Conservation (phyloP, 2,797 vertebrate genomes). For the Clamator glandarius region DNA sequence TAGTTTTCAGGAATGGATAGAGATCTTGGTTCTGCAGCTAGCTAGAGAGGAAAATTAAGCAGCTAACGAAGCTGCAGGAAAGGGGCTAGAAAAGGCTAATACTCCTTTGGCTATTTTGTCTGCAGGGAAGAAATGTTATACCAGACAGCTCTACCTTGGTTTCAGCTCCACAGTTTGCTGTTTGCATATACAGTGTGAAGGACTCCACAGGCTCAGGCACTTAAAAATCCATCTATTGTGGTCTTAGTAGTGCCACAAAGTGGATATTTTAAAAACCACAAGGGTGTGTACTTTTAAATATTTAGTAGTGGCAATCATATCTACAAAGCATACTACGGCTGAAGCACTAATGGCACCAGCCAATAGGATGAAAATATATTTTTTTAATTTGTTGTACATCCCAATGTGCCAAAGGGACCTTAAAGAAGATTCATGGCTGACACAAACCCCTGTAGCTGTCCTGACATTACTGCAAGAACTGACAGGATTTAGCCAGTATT, state of each 20-base stretch:
- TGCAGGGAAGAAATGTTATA: not conserved
- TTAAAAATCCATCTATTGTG: conserved; percentile 38
- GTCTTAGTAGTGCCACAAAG: conserved; percentile 26
- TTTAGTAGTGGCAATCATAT: conserved; percentile 32
- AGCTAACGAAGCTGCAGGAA: not conserved
- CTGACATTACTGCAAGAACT: conserved; percentile 8
- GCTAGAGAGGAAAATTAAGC: not conserved
- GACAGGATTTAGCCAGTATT: conserved; percentile 33
- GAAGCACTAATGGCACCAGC: not conserved
- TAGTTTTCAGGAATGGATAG: not conserved
- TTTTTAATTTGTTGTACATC: not conserved
- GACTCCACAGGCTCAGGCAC: not conserved
- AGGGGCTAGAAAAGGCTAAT: not conserved
- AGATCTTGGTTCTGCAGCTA: not conserved
- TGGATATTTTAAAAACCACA: conserved; percentile 4
- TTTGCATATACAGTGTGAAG: not conserved
- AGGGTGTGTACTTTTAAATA: conserved; percentile 28
- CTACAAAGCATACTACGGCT: conserved; percentile 40
- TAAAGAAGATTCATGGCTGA: conserved; percentile 26
- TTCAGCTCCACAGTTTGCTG: not conserved
- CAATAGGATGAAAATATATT: not conserved
- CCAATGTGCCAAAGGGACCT: conserved; percentile 12
- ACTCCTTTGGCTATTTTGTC: not conserved
- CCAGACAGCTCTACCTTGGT: not conserved
- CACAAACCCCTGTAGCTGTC: conserved; percentile 25